These are phyloP conservation scores for Misgurnus mizolepis DNA, from an alignment of 2,113 vertebrate species.

Conservation along the genomic window DNA sequence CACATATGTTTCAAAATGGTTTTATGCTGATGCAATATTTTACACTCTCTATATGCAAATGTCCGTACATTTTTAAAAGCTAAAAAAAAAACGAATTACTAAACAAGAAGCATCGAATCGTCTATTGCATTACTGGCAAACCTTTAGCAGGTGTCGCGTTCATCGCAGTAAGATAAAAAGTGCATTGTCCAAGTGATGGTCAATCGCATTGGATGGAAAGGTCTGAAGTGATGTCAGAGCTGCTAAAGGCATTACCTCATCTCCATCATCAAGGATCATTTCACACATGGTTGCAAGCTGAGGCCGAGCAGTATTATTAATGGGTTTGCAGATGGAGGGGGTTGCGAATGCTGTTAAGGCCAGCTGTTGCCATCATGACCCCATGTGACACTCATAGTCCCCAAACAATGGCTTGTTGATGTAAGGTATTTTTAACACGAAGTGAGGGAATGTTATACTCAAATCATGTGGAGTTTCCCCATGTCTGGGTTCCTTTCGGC, in stretches of 20 bases:
- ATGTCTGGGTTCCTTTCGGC: slow-evolving; percentile 9
- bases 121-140: background rate
- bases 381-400: slow-evolving; percentile 47
- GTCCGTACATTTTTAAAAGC: background rate
- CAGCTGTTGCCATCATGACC: slow-evolving; percentile 54
- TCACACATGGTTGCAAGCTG: slow-evolving; percentile 59
- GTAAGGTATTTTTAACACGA: slow-evolving; percentile 59
- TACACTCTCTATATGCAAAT: background rate
- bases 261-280: slow-evolving; percentile 57
- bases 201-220: slow-evolving; percentile 34
- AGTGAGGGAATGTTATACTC: slow-evolving; percentile 65
- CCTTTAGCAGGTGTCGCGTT: background rate
- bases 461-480: slow-evolving; percentile 42
- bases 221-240: slow-evolving; percentile 49
- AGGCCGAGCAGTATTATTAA: slow-evolving; percentile 40
- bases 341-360: slow-evolving; percentile 36
- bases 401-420: slow-evolving; percentile 64
- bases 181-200: slow-evolving; percentile 33
- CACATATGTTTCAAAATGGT: background rate
- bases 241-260: slow-evolving; percentile 67
- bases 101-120: background rate
- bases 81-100: background rate
- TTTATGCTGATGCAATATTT: background rate
- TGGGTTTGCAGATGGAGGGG: slow-evolving; percentile 31
- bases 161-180: slow-evolving; percentile 4